Conservation (phyloP, 2,888 invertebrate genomes). For the Thereva nobilitata region DNA sequence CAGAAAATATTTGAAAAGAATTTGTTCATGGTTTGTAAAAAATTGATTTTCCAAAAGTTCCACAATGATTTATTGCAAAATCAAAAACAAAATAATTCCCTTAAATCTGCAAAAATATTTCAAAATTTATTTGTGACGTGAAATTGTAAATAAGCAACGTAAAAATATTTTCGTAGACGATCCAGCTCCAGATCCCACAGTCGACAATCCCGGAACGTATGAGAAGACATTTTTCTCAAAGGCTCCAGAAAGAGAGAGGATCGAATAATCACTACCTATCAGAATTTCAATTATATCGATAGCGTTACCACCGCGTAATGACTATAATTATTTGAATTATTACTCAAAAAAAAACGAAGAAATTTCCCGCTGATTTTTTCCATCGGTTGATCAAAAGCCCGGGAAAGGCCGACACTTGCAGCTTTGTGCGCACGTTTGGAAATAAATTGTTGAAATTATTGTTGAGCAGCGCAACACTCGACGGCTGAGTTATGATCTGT, state of each 20-base stretch:
- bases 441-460: slow-evolving; percentile 59
- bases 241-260: slow-evolving; percentile 32
- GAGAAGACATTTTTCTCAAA: neutral
- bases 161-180: slow-evolving; percentile 30
- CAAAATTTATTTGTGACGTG: slow-evolving; percentile 30
- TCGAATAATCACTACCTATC: slow-evolving; percentile 58
- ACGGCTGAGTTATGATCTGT: slow-evolving; percentile 31
- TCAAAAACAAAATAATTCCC: too few species aligned
- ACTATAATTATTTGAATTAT: slow-evolving; percentile 60
- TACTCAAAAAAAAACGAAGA: slow-evolving; percentile 49
- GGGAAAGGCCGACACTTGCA: slow-evolving; percentile 33
- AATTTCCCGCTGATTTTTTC: slow-evolving; percentile 21
- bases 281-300: slow-evolving; percentile 60
- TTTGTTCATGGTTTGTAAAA: too few species aligned
- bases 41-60: too few species aligned
- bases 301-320: slow-evolving; percentile 60
- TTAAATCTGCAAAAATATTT: neutral
- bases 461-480: slow-evolving; percentile 32
- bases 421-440: slow-evolving; percentile 51
- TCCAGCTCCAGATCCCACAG: slow-evolving; percentile 13
- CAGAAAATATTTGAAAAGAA: too few species aligned
- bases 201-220: slow-evolving; percentile 8
- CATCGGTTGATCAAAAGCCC: slow-evolving; percentile 30
- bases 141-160: slow-evolving; percentile 24
- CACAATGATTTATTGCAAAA: too few species aligned